Base-by-base conservation (phyloP, 2,797 vertebrate genomes). In the Capromys pilorides region DNA sequence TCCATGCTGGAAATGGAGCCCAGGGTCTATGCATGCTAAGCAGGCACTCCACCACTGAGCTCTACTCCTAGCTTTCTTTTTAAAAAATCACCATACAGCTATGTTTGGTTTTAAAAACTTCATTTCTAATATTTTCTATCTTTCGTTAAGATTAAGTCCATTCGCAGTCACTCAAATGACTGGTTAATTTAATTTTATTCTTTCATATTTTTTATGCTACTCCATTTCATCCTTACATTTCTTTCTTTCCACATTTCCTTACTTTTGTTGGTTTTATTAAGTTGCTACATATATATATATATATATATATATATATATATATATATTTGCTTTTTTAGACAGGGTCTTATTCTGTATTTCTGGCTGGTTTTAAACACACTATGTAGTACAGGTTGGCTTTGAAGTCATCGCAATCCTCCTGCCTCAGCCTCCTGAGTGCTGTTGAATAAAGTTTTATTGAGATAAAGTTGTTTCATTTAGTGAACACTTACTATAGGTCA, bases 251-350 rank as follows among this genome's bases (percentile, higher is more conserved):
- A 22, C 33, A 71, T 85, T 80, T 66, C n/a, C 33, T 96, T 75
- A 14, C 62, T 59, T 95, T 77, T 51, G 26, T 57, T 71, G 45
- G 18, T 64, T 91, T 89, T 88, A 81, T 64, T 39, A 93, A 88
- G 28, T 88, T 73, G 59, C 18, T 75, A 49, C 19, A 2, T 18
- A 59, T 59, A 5, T 18, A 5, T 18, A 12, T 64, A 31, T 64
- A n/a, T n/a, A n/a, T n/a, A n/a, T n/a, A n/a, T n/a, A n/a, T n/a
- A n/a, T n/a, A n/a, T n/a, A n/a, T n/a, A n/a, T n/a, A n/a, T 64
- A 12, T 28, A 12, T 62, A 26, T 61, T 61, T 61, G 59, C 21
- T 61, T 22, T 61, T 61, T 24, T 19, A 61, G 21, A 61, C 59
- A 61, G 18, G 21, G 59, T 61, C 59, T 19, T 61, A 21, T 21